A percentile compares a stretch with the other conserved stretches of the same genome.
phyloP scores from a whole-genome alignment of 2,888 invertebrate species.

The Lagria hirta region DNA sequence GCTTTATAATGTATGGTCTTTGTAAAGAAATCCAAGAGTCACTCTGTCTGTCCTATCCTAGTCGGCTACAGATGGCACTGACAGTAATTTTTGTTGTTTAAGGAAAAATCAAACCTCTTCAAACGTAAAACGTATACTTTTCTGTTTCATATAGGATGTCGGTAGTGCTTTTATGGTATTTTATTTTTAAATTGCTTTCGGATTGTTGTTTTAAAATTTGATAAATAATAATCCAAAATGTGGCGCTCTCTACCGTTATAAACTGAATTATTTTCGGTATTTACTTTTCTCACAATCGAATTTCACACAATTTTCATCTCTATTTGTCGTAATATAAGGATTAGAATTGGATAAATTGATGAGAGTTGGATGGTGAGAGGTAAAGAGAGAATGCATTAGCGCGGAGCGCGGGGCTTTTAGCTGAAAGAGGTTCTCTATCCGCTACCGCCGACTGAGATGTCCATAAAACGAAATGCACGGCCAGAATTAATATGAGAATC shows the following conservation, averaged over 20 bases:
- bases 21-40: no score
- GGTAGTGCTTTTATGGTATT: no score
- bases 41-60: no score
- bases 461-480: slow-evolving; percentile 44
- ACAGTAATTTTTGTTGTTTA: no score
- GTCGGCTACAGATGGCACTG: no score
- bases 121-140: no score
- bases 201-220: no score
- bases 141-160: no score
- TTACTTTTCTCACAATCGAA: slow-evolving; percentile 7
- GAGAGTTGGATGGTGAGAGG: slow-evolving; percentile 26
- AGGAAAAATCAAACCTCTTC: no score
- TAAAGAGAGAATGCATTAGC: slow-evolving; percentile 44
- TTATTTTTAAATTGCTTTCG: no score
- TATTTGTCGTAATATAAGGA: neutral
- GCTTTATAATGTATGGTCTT: no score
- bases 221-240: no score
- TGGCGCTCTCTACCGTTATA: slow-evolving; percentile 4
- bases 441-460: slow-evolving; percentile 38
- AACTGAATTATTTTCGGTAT: neutral
- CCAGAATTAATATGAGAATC: slow-evolving; percentile 36
- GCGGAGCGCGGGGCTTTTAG: slow-evolving; percentile 43
- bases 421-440: slow-evolving; percentile 22
- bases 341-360: slow-evolving; percentile 20
- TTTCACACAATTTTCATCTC: slow-evolving; percentile 3